Evolutionary conservation across 1,140 invertebrate species (phyloP), one percentile per base, ranked within the genome.

Genomic region (Cataglyphis hispanica): DNA sequence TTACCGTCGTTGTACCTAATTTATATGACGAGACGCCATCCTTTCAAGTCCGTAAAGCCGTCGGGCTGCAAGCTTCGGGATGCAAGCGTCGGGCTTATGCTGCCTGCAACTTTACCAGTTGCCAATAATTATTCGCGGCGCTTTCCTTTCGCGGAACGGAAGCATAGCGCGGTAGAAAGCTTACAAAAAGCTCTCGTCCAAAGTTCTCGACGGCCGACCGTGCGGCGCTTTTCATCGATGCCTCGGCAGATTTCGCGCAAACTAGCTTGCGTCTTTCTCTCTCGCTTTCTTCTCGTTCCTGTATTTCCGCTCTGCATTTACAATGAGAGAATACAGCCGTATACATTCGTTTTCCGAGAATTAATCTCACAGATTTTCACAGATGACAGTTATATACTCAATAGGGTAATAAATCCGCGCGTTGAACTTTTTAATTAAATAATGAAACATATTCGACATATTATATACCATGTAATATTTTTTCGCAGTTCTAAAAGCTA

Each of bases 1-100:
- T 87, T 86, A 91, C 86, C 61, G 13, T 25, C 70, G 86, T 87
- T 83, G 89, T 92, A 90, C 78, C 85, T 91, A 92, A 91, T 91
- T 91, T 88, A 84, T 63, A 85, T 86, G 69, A 27, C 37, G 53
- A 40, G 43, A 66, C 16, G 13, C 46, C 46, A 50, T 74, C 88
- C 77, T 74, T 86, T 88, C 89, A 50, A 34, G 11, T n/a, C 58
- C 60, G 8, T 77, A 61, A 76, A 66, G 34, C 61, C 37, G 37
- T 43, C 56, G 34, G 13, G 8, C 16, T 43, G 43, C 80, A 19
- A 72, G 13, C 25, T 50, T 40, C 22, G 19, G 34, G 34, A 53
- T 50, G 22, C 37, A 43, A 31, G 22, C 16, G 37, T n/a, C 81
- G 43, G 63, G 72, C 81, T 74, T 61, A 77, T 72, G 80, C 56